phyloP scores from a whole-genome alignment of 2,888 invertebrate genomes.

The Achlya flavicornis region DNA sequence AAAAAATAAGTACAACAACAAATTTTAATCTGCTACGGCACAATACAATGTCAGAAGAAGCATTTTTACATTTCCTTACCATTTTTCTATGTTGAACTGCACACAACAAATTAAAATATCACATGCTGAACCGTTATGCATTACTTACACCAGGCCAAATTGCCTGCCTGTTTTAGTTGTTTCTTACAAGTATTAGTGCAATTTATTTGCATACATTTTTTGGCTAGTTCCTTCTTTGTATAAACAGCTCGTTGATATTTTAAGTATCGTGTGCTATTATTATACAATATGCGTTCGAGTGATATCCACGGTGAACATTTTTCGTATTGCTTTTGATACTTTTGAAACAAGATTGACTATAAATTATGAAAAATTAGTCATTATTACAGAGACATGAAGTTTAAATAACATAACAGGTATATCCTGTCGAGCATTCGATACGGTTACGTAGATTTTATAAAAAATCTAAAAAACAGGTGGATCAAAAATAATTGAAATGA shows the following conservation, averaged over 20 bases:
- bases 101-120: background rate
- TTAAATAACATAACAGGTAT: background rate
- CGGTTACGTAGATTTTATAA: too few relatives aligned
- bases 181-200: too few relatives aligned
- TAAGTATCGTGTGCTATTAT: background rate
- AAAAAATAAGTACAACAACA: slow-evolving; percentile 80
- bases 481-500: too few relatives aligned
- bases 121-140: background rate
- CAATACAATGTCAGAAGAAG: slow-evolving; percentile 59
- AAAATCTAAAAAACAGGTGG: too few relatives aligned
- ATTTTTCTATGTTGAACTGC: background rate
- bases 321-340: too few relatives aligned
- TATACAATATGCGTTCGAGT: too few relatives aligned
- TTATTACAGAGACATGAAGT: background rate
- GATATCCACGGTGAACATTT: too few relatives aligned
- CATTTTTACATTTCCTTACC: slow-evolving; percentile 20
- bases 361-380: slow-evolving; percentile 4
- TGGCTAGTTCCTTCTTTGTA: too few relatives aligned
- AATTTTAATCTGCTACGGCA: slow-evolving; percentile 60
- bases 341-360: background rate
- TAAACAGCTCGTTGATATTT: background rate
- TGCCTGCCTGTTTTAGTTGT: too few relatives aligned
- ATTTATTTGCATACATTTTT: too few relatives aligned
- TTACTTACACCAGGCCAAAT: too few relatives aligned
- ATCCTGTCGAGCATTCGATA: background rate